Base-by-base conservation (phyloP, 30 jellyfish, hydroid and myxozoan species). In the Aurelia aurita complex sp. Pacific region DNA sequence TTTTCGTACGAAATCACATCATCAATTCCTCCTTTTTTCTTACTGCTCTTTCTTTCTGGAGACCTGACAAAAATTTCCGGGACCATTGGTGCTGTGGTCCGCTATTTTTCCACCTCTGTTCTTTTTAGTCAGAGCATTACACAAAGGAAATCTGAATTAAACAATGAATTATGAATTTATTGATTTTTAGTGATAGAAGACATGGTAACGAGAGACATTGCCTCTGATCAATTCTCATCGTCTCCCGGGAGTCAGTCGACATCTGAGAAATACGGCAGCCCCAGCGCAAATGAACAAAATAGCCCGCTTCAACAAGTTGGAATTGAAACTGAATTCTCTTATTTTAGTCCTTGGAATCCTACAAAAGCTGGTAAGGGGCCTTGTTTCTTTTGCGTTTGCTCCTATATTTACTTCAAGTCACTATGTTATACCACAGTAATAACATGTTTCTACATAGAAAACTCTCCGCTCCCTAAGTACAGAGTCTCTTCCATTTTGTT, bases 271-370 rank as follows among this genome's bases (percentile, higher is more conserved):
- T 66, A 66, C 32, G 80, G 73, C 40, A 62, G 69, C 50, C 82
- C 81, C 2, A 74, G 60, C 40, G 64, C 87, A 17, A 84, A 84
- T 35, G 93, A 84, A 2, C 70, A 54, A 10, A 43, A 29, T 66
- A 74, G 87, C 46, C 87, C 93, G 10, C 85, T 86, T 4, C 93
- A 84, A 72, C 76, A 84, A 65, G 72, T 70, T 61, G 97, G 76
- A 38, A 83, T 75, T 33, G 88, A 75, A 19, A 51, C 88, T 5
- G 97, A 81, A 40, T 89, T 89, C 80, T 89, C 97, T 6, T 89
- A 89, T 62, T 89, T 89, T 79, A 79, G 92, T 32, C 97, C 97
- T 4, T 89, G 97, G 97, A 73, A 80, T 67, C 83, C 89, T 14
- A 63, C 79, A 15, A 76, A 67, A 33, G 0, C 86, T 7, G 90